These are phyloP conservation scores for Macropis europaea DNA, from an alignment of 2,888 invertebrate genomes.

Conservation along the genomic window DNA sequence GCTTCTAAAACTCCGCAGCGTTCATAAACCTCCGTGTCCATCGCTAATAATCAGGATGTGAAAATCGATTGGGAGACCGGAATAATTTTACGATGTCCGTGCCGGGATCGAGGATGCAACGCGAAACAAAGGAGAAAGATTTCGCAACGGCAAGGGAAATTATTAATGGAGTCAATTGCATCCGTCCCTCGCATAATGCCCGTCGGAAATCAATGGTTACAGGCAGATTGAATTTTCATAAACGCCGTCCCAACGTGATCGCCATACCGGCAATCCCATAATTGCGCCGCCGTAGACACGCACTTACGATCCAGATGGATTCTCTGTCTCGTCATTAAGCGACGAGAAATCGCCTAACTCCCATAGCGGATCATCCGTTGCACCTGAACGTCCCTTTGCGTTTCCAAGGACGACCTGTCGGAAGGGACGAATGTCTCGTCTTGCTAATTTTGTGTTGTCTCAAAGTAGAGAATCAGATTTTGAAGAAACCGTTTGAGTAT, in stretches of 20 bases:
- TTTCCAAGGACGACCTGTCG: conserved; percentile 29
- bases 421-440: too few species aligned
- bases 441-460: too few species aligned
- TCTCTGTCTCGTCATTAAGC: conserved; percentile 46
- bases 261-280: conserved; percentile 8
- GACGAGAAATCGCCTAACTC: conserved; percentile 37
- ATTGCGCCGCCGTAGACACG: conserved; percentile 7
- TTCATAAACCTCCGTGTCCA: neutral
- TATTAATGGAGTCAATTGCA: neutral
- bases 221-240: conserved; percentile 19
- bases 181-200: neutral
- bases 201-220: conserved; percentile 14
- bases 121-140: neutral
- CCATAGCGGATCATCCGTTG: conserved; percentile 41
- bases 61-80: too few species aligned
- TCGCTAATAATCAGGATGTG: too few species aligned
- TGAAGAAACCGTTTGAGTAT: too few species aligned
- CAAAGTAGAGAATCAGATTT: too few species aligned
- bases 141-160: neutral
- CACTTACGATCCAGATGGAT: conserved; percentile 29
- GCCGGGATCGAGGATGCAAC: too few species aligned
- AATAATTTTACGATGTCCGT: too few species aligned
- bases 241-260: conserved; percentile 4
- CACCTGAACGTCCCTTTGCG: conserved; percentile 44
- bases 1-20: neutral